phyloP scores from a whole-genome alignment of 2,888 invertebrate species.

The Lepidocyrtoides sp. region DNA sequence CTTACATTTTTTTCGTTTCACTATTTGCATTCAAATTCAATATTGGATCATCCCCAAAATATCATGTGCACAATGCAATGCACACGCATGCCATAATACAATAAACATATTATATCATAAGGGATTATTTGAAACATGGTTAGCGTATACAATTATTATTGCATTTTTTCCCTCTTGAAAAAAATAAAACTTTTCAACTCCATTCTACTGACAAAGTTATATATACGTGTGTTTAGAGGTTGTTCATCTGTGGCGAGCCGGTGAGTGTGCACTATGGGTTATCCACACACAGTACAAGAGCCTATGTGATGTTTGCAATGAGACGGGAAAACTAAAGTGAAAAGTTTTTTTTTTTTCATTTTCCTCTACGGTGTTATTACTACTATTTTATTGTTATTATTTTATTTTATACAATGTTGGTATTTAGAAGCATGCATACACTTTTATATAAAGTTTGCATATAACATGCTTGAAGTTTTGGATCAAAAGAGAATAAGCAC shows the following conservation, averaged over 20 bases:
- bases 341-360: conserved; percentile 12
- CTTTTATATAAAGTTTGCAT: conserved; percentile 43
- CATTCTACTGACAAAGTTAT: background rate
- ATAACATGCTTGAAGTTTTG: conserved; percentile 26
- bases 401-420: conserved; percentile 33
- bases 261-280: too few species aligned
- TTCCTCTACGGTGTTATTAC: background rate
- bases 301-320: background rate
- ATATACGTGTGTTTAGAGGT: background rate
- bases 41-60: conserved; percentile 74
- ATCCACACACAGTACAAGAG: background rate
- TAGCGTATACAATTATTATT: conserved; percentile 63
- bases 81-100: conserved; percentile 71
- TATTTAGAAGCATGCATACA: background rate
- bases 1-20: conserved; percentile 11
- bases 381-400: conserved; percentile 23
- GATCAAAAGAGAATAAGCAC: conserved; percentile 24
- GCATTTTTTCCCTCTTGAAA: conserved; percentile 60
- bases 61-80: conserved; percentile 64
- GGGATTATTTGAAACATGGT: conserved; percentile 70
- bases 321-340: conserved; percentile 42
- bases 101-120: conserved; percentile 73
- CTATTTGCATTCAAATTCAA: conserved; percentile 72
- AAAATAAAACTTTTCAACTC: background rate
- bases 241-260: conserved; percentile 19